Percentiles rank a stretch among this genome's conserved stretches.
Evolutionary conservation across 2,888 invertebrate genomes (phyloP).

Genomic region (Xylocampa areola): DNA sequence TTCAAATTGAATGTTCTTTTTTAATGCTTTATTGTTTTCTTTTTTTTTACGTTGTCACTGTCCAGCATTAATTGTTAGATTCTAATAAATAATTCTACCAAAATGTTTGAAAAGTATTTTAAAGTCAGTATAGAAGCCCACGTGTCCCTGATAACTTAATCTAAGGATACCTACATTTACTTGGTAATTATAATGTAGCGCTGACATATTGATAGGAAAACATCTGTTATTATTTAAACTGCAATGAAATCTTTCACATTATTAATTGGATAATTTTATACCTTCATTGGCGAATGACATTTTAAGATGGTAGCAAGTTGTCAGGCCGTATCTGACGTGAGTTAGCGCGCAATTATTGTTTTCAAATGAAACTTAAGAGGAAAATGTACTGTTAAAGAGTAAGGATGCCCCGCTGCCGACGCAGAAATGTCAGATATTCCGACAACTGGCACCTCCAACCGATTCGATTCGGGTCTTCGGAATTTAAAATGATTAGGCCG

Average conservation of each 20-base stretch:
- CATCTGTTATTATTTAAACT: neutral
- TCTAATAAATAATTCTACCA: constrained; percentile 15
- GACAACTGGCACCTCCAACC: constrained; percentile 5
- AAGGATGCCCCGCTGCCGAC: constrained; percentile 12
- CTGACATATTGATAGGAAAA: constrained; percentile 1
- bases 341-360: constrained; percentile 25
- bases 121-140: too few relatives aligned
- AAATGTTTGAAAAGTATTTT: too few relatives aligned
- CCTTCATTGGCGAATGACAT: constrained; percentile 1
- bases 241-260: constrained; percentile 1
- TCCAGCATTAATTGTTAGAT: constrained; percentile 5
- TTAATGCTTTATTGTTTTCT: constrained; percentile 30
- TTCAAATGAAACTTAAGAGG: constrained; percentile 34
- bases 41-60: neutral
- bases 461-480: too few relatives aligned
- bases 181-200: neutral
- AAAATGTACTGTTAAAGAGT: constrained; percentile 22
- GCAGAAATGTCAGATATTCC: constrained; percentile 7
- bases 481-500: too few relatives aligned
- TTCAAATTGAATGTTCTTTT: constrained; percentile 32
- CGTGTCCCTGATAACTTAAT: too few relatives aligned
- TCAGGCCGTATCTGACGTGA: neutral
- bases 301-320: constrained; percentile 1
- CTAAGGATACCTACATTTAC: too few relatives aligned
- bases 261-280: constrained; percentile 17